phyloP scores from a whole-genome alignment of 2,888 invertebrate genomes.

The Acrobasis repandana region DNA sequence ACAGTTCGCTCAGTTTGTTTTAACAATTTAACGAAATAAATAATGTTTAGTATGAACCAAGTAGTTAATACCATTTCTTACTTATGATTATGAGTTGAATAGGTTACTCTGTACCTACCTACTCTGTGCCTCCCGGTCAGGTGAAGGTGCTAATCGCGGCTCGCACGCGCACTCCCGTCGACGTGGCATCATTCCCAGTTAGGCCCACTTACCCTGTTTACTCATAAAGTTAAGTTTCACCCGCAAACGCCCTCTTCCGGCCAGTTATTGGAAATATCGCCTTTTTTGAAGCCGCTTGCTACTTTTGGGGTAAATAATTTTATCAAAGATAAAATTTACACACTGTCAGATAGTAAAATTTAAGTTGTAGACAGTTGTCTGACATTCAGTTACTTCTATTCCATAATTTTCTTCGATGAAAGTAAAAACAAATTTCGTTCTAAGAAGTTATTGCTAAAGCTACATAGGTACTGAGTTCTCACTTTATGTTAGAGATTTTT shows the following conservation, averaged over 20 bases:
- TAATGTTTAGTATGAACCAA: no score
- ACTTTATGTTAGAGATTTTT: no score
- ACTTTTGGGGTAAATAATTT: conserved; percentile 47
- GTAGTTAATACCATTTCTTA: no score
- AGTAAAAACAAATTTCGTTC: no score
- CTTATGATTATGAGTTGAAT: neutral
- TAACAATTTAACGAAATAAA: no score
- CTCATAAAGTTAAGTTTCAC: conserved; percentile 69
- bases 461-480: no score
- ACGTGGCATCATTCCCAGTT: conserved; percentile 59
- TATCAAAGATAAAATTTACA: neutral
- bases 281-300: conserved; percentile 62
- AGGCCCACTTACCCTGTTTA: conserved; percentile 73
- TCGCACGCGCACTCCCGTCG: conserved; percentile 50
- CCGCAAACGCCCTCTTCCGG: conserved; percentile 75
- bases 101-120: conserved; percentile 35
- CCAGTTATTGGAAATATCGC: conserved; percentile 71
- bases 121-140: conserved; percentile 42
- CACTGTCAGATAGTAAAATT: no score
- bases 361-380: no score
- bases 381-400: no score
- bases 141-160: conserved; percentile 69
- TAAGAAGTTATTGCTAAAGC: no score
- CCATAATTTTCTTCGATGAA: no score
- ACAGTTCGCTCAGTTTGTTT: no score